A percentile compares a stretch with the other conserved stretches of the same genome.
These are phyloP conservation scores for Ctenopoma multispine DNA, from an alignment of 2,797 vertebrate species.

Conservation along the genomic window DNA sequence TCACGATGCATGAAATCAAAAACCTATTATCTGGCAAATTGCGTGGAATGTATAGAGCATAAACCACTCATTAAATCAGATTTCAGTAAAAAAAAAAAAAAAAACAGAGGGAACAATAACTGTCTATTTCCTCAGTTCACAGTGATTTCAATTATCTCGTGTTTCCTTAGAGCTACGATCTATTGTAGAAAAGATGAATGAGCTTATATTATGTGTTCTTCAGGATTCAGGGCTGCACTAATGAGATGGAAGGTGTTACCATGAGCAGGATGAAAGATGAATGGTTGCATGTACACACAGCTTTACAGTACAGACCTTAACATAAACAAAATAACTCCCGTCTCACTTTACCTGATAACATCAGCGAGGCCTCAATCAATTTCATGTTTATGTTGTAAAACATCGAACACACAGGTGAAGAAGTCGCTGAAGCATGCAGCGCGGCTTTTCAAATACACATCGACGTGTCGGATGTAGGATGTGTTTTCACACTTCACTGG, in stretches of 20 bases:
- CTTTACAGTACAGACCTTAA: background rate
- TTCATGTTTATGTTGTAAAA: background rate
- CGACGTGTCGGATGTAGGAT: background rate
- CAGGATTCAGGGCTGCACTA: constrained; percentile 27
- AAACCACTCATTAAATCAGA: constrained; percentile 23
- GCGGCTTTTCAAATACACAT: background rate
- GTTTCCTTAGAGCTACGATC: constrained; percentile 38
- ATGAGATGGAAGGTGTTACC: constrained; percentile 1
- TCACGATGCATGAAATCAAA: constrained; percentile 39
- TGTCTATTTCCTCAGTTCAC: constrained; percentile 19
- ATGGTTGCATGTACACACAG: background rate
- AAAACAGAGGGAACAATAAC: background rate
- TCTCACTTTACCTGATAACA: background rate
- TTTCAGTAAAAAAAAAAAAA: background rate
- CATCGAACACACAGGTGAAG: background rate
- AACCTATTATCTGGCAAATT: constrained; percentile 24
- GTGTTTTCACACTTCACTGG: background rate
- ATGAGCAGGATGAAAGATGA: background rate
- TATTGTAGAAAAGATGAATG: constrained; percentile 51
- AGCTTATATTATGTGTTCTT: constrained; percentile 40
- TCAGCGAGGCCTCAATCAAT: background rate
- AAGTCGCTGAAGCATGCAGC: background rate
- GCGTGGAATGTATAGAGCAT: constrained; percentile 3
- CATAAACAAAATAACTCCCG: background rate
- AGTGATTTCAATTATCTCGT: constrained; percentile 37